phyloP scores from a whole-genome alignment of 2,113 vertebrate species.

The Okapia johnstoni region DNA sequence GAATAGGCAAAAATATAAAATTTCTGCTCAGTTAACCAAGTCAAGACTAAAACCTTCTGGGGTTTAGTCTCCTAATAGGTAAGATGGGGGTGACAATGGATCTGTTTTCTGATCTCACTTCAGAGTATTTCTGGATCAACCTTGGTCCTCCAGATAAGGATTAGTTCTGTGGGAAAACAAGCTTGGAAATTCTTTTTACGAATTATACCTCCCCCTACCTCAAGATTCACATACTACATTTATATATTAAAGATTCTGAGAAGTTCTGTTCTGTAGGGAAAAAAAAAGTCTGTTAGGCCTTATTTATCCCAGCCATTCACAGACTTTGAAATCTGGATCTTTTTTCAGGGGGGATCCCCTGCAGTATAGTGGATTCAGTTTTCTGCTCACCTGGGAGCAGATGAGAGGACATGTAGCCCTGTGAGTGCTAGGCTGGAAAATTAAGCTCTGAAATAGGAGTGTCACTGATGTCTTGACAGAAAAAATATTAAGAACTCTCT shows the following conservation, averaged over 20 bases:
- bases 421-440: not conserved
- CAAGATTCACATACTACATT: not conserved
- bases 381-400: not conserved
- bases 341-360: rapidly evolving
- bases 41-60: not conserved
- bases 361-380: not conserved
- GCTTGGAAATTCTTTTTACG: not conserved
- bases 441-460: not conserved
- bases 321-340: not conserved
- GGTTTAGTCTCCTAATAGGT: not conserved
- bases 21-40: not conserved
- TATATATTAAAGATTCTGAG: not conserved
- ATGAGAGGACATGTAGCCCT: not conserved
- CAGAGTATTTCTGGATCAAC: not conserved
- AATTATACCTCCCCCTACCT: not conserved
- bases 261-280: not conserved
- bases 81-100: not conserved
- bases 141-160: not conserved
- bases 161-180: not conserved
- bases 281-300: not conserved
- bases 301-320: not conserved
- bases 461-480: not conserved
- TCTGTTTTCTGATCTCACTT: not conserved
- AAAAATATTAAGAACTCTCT: not conserved
- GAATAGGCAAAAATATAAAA: not conserved